Evolutionary conservation across 2,888 invertebrate species (phyloP), one percentile per base, ranked within the genome.

Genomic region (Drosophila pseudotalamancana): DNA sequence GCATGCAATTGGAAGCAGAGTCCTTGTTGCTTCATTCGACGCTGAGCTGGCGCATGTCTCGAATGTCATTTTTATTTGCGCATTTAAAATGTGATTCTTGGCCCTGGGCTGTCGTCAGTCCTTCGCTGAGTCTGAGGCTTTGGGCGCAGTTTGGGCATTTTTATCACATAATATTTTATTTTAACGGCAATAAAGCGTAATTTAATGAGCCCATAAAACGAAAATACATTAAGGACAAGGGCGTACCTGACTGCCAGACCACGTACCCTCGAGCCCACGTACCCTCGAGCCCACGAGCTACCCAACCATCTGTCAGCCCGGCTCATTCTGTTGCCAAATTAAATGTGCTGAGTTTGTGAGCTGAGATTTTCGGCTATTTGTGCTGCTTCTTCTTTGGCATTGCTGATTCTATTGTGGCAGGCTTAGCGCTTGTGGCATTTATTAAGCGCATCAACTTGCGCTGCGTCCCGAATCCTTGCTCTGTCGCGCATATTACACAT

Each of bases 81-180:
- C 65, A 72, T 77, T 77, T 72, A 69, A 77, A 74, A 70, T 65
- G 66, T 67, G 72, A 72, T 68, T 72, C 67, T 35, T 55, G 53
- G 32, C 51, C 34, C 27, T 42, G 19, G 37, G 23, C 16, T 51
- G 59, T 16, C 27, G 25, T 19, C 34, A 34, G 29, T 12, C 12
- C 31, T 14, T 39, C 29, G 21, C 46, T 43, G 46, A 48, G 51
- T n/a, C 40, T 19, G 27, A 25, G 51, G 42, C 54, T 54, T 57
- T 51, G 60, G 63, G 43, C 63, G 48, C 50, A 54, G 55, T 64
- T 62, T 71, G 59, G 79, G 75, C 74, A 77, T 85, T 87, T 84
- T 88, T 87, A 87, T 87, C 85, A 87, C 88, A 87, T 87, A 75
- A 87, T 88, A 88, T 87, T 85, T 87, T 87, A 88, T 85, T 87